Conservation (phyloP, 2,888 invertebrate species). For the Caenorhabditis imperialis region DNA sequence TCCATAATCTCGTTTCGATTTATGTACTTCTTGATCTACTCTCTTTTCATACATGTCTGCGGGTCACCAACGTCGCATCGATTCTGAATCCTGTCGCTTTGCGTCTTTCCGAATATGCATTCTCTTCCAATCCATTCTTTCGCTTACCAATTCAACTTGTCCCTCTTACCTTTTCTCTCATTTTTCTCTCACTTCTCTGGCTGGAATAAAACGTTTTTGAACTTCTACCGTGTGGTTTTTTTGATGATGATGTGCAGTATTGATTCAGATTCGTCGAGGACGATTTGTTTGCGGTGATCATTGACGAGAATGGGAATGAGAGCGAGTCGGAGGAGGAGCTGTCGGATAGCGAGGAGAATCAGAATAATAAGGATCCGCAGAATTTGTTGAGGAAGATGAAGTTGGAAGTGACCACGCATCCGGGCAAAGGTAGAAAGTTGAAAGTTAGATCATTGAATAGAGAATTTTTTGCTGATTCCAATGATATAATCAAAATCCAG, state of each 20-base stretch:
- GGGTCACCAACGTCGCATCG: constrained; percentile 20
- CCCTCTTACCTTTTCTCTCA: constrained; percentile 8
- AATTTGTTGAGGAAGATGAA: constrained; percentile 35
- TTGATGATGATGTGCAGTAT: not conserved
- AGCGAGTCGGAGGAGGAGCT: constrained; percentile 49
- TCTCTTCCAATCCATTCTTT: constrained; percentile 39
- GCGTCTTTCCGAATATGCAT: constrained; percentile 45
- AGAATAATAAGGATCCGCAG: constrained; percentile 56
- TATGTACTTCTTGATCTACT: constrained; percentile 48
- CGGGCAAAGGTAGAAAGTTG: constrained; percentile 36
- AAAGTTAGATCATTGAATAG: too few relatives aligned
- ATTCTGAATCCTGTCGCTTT: constrained; percentile 43
- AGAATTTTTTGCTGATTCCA: too few relatives aligned
- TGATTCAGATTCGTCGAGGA: constrained; percentile 60
- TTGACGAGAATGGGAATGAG: constrained; percentile 56
- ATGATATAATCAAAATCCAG: too few relatives aligned
- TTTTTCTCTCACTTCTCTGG: too few relatives aligned
- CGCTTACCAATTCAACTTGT: constrained; percentile 33
- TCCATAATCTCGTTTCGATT: constrained; percentile 42
- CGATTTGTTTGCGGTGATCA: constrained; percentile 60
- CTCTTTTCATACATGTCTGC: constrained; percentile 13
- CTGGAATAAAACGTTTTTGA: too few relatives aligned
- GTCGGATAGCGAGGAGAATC: constrained; percentile 42
- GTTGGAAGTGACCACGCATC: constrained; percentile 36
- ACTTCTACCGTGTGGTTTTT: too few relatives aligned